Evolutionary conservation across 2,888 invertebrate species (phyloP), one percentile per base, ranked within the genome.

Genomic region (Incurvaria masculella): DNA sequence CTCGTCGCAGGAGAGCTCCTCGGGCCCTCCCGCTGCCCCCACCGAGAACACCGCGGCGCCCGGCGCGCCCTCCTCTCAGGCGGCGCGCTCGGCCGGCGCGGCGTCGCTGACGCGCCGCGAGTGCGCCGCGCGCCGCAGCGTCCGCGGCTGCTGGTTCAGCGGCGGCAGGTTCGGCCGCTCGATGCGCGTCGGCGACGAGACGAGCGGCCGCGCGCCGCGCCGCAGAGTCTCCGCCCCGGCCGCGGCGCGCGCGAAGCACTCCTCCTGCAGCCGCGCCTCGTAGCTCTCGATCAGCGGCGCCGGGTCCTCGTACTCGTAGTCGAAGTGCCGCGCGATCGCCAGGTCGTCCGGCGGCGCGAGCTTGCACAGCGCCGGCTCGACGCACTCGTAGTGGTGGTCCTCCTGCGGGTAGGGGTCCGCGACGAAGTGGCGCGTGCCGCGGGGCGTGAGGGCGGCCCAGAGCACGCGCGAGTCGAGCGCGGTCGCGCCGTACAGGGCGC

Each of bases 381-480:
- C 85, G 49, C 86, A 84, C 61, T 88, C 88, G 64, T 88, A 88
- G 63, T 87, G 87, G 52, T 86, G 84, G 61, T 87, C 81, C 52
- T 85, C 84, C 3, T 75, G 73, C 14, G 46, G 40, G 64, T 83
- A 84, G 21, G 80, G 82, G 62, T 84, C 84, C 1, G 86, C 83
- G 48, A 88, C 84, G 63, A 87, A 90, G 66, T 91, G 91, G 19
- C 89, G 80, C 0, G 91, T 91, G 14, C 90, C 91, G 18, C 89
- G 82, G 0, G 91, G 91, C 0, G 91, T 91, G 10, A 93, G 69
- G 0, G 92, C 90, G 1, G 93, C 92, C 93, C 93, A 93, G 42
- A 89, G 79, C 2, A 88, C 83, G 6, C 88, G 79, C 3, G 85
- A 86, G 61, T 87, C 87, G 14, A 84, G 79, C 18, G 83, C 81